Evolutionary conservation across 2,797 vertebrate species (phyloP), one percentile per base, ranked within the genome.

Genomic region (Neostethus bicornis): DNA sequence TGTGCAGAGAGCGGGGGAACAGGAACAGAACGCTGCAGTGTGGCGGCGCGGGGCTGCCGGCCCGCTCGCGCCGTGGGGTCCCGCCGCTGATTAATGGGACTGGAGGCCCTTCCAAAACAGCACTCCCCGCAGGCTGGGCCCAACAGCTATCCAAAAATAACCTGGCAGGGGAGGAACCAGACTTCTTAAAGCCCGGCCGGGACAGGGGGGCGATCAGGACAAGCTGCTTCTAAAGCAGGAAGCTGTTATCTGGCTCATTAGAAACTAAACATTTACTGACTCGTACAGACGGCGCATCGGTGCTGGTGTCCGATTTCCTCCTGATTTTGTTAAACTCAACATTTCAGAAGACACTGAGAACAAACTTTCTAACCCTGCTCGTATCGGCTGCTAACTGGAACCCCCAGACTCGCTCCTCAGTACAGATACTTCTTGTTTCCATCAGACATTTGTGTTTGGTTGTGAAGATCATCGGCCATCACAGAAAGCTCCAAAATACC

Each of bases 11-110:
- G 91, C 86, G 77, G 85, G 77, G 87, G 73, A 86, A 92, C 92
- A 92, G 92, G 92, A 94, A 94, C 68, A 91, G 91, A 94, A 92
- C 89, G 84, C 68, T 83, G 92, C 78, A 93, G 93, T 93, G 93
- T 92, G 86, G 91, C 90, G 87, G 90, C 91, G 93, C 93, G 89
- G 90, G 88, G 90, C 88, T 90, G 80, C 57, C 85, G 89, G 87
- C 89, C 91, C 76, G 71, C 92, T 92, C 86, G 42, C 93, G 70
- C 89, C 87, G 83, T 91, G 89, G 91, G 91, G 91, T 85, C 89
- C 89, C 82, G 58, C 11, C 23, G n/a, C 94, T 97, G 96, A 98
- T 98, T 98, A 96, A 98, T 97, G 95, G 93, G 88, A 84, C 90
- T 92, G 91, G 89, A 94, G 93, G 54, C 75, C 92, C 92, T 92